Conservation (phyloP, 1,140 invertebrate species). For the Dendroctonus ponderosae region DNA sequence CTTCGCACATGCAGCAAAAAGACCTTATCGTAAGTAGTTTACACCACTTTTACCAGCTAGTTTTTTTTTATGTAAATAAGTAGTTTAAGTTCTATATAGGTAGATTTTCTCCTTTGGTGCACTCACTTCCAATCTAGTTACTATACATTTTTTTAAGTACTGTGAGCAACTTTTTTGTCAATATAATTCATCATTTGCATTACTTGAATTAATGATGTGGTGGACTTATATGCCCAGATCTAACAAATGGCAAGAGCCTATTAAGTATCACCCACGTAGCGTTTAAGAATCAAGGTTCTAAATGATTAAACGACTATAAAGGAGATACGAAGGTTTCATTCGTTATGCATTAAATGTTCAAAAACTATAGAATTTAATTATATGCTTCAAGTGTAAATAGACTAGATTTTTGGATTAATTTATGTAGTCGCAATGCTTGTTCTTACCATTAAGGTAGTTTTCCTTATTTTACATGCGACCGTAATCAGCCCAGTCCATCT, state of each 20-base stretch:
- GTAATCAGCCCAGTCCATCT: slow-evolving; percentile 45
- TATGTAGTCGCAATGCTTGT: not conserved
- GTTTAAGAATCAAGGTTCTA: slow-evolving; percentile 22
- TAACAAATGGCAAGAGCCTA: not conserved
- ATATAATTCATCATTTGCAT: not conserved
- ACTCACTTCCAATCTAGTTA: no score
- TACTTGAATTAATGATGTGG: slow-evolving; percentile 14
- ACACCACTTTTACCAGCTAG: slow-evolving; percentile 8
- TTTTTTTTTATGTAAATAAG: no score
- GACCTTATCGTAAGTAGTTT: slow-evolving; percentile 51
- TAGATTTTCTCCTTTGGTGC: no score
- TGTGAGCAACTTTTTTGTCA: no score
- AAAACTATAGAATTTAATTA: not conserved
- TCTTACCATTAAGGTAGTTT: slow-evolving; percentile 28
- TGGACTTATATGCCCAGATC: slow-evolving; percentile 3
- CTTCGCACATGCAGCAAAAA: slow-evolving; percentile 47
- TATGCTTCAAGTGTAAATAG: no score
- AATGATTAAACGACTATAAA: slow-evolving; percentile 7
- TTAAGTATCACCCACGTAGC: not conserved
- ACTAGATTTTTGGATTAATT: no score
- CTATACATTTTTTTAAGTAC: no score
- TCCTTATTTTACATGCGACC: slow-evolving; percentile 46
- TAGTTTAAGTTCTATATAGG: no score
- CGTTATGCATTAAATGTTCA: slow-evolving; percentile 11
- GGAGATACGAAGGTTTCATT: slow-evolving; percentile 8